Evolutionary conservation across 1,140 invertebrate species (phyloP).

Genomic region (Anoplolepis gracilipes): DNA sequence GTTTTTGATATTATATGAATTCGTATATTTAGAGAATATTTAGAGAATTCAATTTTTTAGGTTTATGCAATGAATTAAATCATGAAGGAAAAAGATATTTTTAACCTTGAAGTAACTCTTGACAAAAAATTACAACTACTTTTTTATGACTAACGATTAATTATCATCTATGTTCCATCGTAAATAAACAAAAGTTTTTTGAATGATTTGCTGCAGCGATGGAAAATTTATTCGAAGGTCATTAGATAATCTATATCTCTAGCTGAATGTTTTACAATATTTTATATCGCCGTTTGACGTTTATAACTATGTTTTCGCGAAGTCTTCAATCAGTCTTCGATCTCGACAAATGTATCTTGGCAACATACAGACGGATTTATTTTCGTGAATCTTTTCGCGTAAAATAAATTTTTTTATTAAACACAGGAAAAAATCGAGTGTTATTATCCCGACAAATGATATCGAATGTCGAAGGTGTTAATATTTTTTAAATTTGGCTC

Average conservation of each 20-base stretch:
- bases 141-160: conserved; percentile 3
- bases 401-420: conserved; percentile 19
- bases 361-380: background rate
- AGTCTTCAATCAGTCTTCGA: conserved; percentile 2
- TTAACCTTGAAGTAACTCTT: background rate
- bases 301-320: background rate
- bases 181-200: conserved; percentile 21
- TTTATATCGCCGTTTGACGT: background rate
- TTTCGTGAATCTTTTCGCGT: background rate
- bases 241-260: background rate
- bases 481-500: background rate
- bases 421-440: background rate
- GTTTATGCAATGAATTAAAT: background rate
- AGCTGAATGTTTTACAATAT: background rate
- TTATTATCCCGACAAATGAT: background rate
- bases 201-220: background rate
- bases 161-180: background rate
- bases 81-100: background rate
- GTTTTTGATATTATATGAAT: background rate
- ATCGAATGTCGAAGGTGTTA: conserved; percentile 7
- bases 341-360: background rate
- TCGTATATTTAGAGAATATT: background rate
- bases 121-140: background rate
- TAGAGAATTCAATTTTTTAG: background rate
- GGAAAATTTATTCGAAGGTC: conserved; percentile 39